Base-by-base conservation (phyloP, 2,888 invertebrate genomes). In the Calliopum simillimum region DNA sequence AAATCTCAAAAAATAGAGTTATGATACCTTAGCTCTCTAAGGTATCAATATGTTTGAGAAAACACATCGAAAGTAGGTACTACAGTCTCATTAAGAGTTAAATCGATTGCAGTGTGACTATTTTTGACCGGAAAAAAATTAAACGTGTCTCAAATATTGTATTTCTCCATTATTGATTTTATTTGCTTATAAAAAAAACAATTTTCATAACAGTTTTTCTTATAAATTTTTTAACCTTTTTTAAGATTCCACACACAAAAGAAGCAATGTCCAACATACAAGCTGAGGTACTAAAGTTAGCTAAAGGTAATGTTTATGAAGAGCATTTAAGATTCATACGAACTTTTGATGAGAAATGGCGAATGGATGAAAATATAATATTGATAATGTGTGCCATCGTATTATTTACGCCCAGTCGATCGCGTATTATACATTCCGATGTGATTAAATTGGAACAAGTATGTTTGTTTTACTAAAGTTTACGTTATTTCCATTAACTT, bases 371-470 rank as follows among this genome's bases (percentile, higher is more conserved):
- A 84, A 93, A 94, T 83, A 91, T 98, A 68, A 95, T 98, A 83
- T 90, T 97, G 25, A 92, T 98, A 78, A 89, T 98, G 85, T 94
- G 94, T 81, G 96, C 97, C 77, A 95, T 99, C 73, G 89, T 95
- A 74, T 87, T 99, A 61, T 98, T 99, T 86, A 92, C 94, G 66
- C 96, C 98, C 0, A 91, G 93, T 73, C 87, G 97, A 69, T 88
- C 92, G 1, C 90, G 92, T 77, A 92, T 96, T 19, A 91, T 95
- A 76, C 96, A 96, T 82, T 88, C 90, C 21, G 95, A 95, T 83
- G 94, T 95, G 62, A 93, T 96, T 73, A 92, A 92, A 85, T 85
- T 94, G 70, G 95, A 95, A 85, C 96, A 95, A 90, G 95, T 94
- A 78, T 79, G 74, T 68, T 44, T 65, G 12, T 41, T n/a, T n/a